Evolutionary conservation across 2,113 vertebrate genomes (phyloP).

Genomic region (Caloenas nicobarica): DNA sequence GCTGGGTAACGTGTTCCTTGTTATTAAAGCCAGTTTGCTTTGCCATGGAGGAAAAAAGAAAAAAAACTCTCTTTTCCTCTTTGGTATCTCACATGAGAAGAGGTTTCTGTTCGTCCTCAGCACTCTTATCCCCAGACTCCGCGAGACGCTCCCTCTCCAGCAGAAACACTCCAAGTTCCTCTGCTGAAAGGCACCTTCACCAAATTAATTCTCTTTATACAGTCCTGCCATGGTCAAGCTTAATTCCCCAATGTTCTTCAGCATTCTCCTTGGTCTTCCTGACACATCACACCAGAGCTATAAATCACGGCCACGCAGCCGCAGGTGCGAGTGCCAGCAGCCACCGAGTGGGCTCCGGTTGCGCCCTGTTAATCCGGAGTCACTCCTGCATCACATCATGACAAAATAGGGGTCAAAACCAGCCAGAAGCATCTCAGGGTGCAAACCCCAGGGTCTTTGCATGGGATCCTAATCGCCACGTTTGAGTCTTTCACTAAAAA

Average conservation of each 20-base stretch:
- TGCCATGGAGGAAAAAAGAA: neutral
- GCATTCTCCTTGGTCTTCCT: neutral
- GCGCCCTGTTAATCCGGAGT: neutral
- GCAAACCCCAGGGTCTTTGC: neutral
- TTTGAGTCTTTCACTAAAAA: neutral
- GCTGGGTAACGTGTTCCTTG: neutral
- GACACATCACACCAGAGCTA: fast-evolving
- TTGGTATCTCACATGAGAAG: neutral
- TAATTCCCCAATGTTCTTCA: neutral
- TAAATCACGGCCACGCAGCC: neutral
- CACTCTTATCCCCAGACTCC: neutral
- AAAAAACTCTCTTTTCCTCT: neutral
- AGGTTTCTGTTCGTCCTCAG: neutral
- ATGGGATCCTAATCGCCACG: fast-evolving
- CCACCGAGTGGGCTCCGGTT: fast-evolving
- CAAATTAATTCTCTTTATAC: neutral
- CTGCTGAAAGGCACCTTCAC: neutral
- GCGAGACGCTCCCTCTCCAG: neutral
- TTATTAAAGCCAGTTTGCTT: neutral
- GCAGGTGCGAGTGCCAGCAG: neutral
- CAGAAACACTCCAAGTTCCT: neutral
- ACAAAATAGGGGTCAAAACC: neutral
- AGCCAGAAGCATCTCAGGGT: neutral
- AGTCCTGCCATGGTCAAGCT: neutral
- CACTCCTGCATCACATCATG: fast-evolving